These are phyloP conservation scores for Hypomecis atomaria DNA, from an alignment of 2,888 invertebrate genomes.

Conservation along the genomic window DNA sequence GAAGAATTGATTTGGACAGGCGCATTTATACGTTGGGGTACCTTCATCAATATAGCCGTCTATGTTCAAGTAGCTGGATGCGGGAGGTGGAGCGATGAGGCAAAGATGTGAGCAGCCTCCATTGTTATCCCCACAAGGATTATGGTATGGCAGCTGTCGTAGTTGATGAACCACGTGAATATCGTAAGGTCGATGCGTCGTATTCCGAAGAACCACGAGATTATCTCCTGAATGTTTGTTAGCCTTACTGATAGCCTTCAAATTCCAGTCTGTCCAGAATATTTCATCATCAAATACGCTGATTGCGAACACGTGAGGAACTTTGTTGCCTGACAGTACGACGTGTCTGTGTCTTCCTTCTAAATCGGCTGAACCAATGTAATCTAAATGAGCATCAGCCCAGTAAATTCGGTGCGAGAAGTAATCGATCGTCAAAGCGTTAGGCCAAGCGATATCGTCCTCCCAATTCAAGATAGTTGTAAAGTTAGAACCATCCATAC, in stretches of 20 bases:
- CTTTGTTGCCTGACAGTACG: conserved; percentile 90
- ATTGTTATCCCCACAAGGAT: conserved; percentile 96
- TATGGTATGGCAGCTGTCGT: conserved; percentile 92
- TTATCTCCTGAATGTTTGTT: conserved; percentile 95
- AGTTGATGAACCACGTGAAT: conserved; percentile 96
- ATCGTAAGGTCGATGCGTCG: conserved; percentile 97
- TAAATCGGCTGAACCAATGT: conserved; percentile 97
- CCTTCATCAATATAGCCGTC: conserved; percentile 93
- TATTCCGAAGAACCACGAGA: conserved; percentile 91
- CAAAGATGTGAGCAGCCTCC: conserved; percentile 99
- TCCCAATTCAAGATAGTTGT: conserved; percentile 95
- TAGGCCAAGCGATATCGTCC: conserved; percentile 99
- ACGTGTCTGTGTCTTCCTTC: conserved; percentile 95
- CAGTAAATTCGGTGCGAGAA: conserved; percentile 97
- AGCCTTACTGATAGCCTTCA: conserved; percentile 95
- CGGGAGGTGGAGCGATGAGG: conserved; percentile 92
- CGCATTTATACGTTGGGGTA: conserved; percentile 92
- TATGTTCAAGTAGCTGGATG: conserved; percentile 90
- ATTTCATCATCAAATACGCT: conserved; percentile 96
- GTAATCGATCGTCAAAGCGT: conserved; percentile 98
- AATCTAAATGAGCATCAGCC: conserved; percentile 99
- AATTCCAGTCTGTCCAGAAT: conserved; percentile 99
- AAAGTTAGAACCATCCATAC: conserved; percentile 98
- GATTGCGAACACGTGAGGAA: conserved; percentile 98
- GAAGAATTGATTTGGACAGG: conserved; percentile 97